phyloP scores from a whole-genome alignment of 2,113 vertebrate species.

The Sinocyclocheilus grahami region DNA sequence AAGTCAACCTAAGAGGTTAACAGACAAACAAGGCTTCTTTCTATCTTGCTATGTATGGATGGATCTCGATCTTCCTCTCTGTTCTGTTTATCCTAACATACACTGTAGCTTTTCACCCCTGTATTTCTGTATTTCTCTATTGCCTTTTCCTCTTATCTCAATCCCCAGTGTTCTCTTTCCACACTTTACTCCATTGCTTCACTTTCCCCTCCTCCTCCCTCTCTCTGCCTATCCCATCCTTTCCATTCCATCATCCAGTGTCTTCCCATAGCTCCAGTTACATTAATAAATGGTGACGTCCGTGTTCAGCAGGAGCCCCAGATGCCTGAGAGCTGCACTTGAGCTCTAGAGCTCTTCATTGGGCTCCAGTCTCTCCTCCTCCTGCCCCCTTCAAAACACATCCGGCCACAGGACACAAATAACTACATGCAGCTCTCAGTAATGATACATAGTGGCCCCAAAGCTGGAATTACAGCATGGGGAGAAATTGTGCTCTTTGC shows the following conservation, averaged over 20 bases:
- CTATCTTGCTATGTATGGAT: neutral
- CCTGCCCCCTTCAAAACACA: conserved; percentile 66
- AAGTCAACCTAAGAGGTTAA: neutral
- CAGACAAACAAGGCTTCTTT: neutral
- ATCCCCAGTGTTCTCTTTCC: neutral
- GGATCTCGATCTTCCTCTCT: neutral
- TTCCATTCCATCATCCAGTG: conserved; percentile 36
- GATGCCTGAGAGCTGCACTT: conserved; percentile 18
- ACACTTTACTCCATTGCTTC: neutral
- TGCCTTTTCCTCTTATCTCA: neutral
- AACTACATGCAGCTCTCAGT: conserved; percentile 74
- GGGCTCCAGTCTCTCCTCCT: conserved; percentile 25
- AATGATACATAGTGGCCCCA: conserved; percentile 75
- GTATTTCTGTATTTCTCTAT: neutral
- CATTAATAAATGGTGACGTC: conserved; percentile 15
- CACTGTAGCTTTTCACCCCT: too few relatives aligned
- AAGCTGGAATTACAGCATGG: conserved; percentile 71
- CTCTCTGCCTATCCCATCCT: conserved; percentile 7
- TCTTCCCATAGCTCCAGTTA: conserved; percentile 24
- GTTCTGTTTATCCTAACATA: neutral
- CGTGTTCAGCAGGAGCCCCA: conserved; percentile 28
- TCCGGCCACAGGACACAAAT: conserved; percentile 79
- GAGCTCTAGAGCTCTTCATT: conserved; percentile 29
- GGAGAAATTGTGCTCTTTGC: conserved; percentile 68
- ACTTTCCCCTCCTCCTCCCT: neutral